Evolutionary conservation across 2,113 vertebrate genomes (phyloP).

Genomic region (Rhombomys opimus): DNA sequence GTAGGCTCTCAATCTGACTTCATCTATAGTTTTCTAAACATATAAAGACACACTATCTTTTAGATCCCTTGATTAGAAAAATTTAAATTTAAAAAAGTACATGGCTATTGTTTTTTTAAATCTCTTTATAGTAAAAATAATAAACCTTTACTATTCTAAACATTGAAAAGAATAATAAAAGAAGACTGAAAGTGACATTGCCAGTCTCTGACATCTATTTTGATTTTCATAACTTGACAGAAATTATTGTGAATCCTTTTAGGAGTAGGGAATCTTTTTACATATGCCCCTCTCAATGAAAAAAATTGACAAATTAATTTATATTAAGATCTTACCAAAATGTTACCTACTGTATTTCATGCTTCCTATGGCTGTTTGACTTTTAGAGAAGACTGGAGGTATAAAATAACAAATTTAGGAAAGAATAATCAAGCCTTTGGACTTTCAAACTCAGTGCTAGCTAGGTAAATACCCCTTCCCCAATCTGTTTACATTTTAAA

Average conservation of each 20-base stretch:
- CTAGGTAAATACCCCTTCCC: not conserved
- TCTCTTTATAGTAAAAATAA: not conserved
- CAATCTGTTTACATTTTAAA: constrained; percentile 13
- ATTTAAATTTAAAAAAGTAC: not conserved
- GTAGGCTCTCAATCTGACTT: not conserved
- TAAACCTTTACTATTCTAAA: not conserved
- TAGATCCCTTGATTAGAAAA: not conserved
- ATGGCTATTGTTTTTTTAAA: not conserved
- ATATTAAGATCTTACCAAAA: constrained; percentile 55
- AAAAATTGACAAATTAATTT: constrained; percentile 58
- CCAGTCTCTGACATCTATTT: constrained; percentile 4
- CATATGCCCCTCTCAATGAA: not conserved
- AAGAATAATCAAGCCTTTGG: constrained; percentile 32
- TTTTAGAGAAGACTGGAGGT: constrained; percentile 35
- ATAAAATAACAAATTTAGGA: constrained; percentile 6
- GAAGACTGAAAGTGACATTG: constrained; percentile 43
- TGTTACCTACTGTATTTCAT: constrained; percentile 45
- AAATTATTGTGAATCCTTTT: constrained; percentile 46
- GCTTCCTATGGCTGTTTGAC: constrained; percentile 12
- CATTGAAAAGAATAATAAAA: not conserved
- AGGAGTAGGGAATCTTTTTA: constrained; percentile 41
- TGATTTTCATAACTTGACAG: constrained; percentile 59
- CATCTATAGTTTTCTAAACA: not conserved
- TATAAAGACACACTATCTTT: constrained; percentile 5
- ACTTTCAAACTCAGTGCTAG: constrained; percentile 45